These are phyloP conservation scores for Orthosia cruda DNA, from an alignment of 2,888 invertebrate genomes.

Conservation along the genomic window DNA sequence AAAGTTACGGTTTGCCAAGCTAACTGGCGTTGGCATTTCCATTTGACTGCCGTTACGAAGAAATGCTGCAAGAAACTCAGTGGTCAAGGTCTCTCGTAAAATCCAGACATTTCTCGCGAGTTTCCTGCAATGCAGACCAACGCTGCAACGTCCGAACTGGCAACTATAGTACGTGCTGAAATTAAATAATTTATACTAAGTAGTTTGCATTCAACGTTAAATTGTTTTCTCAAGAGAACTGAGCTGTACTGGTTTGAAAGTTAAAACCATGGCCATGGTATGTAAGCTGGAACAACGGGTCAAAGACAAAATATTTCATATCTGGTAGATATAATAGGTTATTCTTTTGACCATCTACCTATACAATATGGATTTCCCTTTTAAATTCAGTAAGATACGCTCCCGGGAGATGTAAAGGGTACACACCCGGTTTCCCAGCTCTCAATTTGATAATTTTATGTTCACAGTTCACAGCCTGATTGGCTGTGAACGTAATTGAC, in stretches of 20 bases:
- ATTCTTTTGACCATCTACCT: too few relatives aligned
- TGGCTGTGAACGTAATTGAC: too few relatives aligned
- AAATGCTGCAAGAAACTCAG: slow-evolving; percentile 28
- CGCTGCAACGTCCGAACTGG: too few relatives aligned
- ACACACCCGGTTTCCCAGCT: too few relatives aligned
- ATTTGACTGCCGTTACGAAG: slow-evolving; percentile 16
- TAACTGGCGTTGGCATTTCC: slow-evolving; percentile 8
- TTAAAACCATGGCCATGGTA: neutral
- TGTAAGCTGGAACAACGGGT: slow-evolving; percentile 1
- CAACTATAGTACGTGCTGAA: too few relatives aligned
- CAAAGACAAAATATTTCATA: too few relatives aligned
- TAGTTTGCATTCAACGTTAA: neutral
- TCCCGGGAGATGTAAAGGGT: slow-evolving; percentile 12
- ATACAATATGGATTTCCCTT: slow-evolving; percentile 36
- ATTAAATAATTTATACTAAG: neutral
- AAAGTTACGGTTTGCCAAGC: neutral
- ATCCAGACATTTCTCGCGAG: too few relatives aligned
- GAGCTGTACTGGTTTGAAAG: neutral
- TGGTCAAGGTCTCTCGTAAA: too few relatives aligned
- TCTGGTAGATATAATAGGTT: too few relatives aligned
- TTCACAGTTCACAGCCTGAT: too few relatives aligned
- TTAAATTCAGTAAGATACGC: slow-evolving; percentile 38
- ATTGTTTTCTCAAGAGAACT: neutral
- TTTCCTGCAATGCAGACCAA: too few relatives aligned
- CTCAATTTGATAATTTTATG: too few relatives aligned